Conservation (phyloP, 64 coral and sea anemone genomes). For the Orbicella faveolata region DNA sequence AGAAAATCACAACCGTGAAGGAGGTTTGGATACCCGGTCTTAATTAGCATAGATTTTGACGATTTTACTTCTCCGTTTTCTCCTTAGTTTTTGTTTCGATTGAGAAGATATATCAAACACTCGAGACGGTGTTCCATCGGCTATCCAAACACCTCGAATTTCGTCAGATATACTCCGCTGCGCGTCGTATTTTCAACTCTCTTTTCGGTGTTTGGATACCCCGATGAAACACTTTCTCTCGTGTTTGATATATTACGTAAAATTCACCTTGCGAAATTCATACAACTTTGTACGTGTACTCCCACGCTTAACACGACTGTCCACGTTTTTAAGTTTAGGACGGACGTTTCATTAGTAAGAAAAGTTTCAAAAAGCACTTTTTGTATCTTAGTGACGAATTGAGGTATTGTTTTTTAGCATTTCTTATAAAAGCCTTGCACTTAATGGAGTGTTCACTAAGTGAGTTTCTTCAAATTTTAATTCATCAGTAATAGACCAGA, state of each 20-base stretch:
- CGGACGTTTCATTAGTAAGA: neutral
- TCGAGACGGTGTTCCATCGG: too few relatives aligned
- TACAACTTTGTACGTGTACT: neutral
- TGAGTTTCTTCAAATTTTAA: neutral
- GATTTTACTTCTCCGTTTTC: too few relatives aligned
- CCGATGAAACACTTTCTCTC: too few relatives aligned
- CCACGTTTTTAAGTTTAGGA: neutral
- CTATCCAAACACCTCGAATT: too few relatives aligned
- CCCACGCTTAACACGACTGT: neutral
- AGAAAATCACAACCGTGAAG: too few relatives aligned
- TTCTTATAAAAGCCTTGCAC: neutral
- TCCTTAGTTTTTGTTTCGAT: too few relatives aligned
- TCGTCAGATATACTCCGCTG: too few relatives aligned
- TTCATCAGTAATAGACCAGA: neutral
- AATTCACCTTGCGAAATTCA: neutral
- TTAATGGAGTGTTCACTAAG: conserved; percentile 15
- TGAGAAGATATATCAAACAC: too few relatives aligned
- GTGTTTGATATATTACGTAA: neutral
- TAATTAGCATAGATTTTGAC: too few relatives aligned
- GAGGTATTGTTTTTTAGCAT: neutral
- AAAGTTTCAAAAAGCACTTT: neutral
- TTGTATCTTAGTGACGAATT: neutral
- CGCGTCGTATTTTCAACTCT: too few relatives aligned
- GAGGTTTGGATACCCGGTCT: too few relatives aligned
- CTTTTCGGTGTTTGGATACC: too few relatives aligned